These are phyloP conservation scores for Drosophila teissieri DNA, from an alignment of 1,140 invertebrate species.

Conservation along the genomic window DNA sequence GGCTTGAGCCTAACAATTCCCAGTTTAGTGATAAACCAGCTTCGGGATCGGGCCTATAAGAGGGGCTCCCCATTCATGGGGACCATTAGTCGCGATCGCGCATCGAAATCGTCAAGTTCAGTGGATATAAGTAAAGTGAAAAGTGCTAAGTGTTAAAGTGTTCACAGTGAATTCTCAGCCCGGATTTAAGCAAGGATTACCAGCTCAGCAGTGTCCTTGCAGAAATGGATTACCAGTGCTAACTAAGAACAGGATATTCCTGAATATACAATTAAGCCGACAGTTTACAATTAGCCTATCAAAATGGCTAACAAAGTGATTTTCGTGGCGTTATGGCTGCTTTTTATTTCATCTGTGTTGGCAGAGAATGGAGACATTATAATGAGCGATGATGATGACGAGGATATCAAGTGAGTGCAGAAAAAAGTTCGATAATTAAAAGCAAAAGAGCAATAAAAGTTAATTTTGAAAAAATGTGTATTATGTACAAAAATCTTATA, in stretches of 20 bases:
- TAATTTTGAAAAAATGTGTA: too few relatives aligned
- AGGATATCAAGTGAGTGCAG: slow-evolving; percentile 56
- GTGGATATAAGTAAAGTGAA: slow-evolving; percentile 30
- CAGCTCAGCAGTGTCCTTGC: slow-evolving; percentile 5
- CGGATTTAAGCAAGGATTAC: slow-evolving; percentile 4
- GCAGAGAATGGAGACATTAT: slow-evolving; percentile 63
- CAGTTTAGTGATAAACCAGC: slow-evolving; percentile 40
- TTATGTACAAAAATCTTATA: too few relatives aligned
- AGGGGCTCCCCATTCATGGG: slow-evolving; percentile 17
- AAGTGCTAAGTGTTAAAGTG: slow-evolving; percentile 18
- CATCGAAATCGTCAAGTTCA: slow-evolving; percentile 11
- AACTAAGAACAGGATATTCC: slow-evolving; percentile 3
- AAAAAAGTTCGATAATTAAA: background rate
- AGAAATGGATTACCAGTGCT: slow-evolving; percentile 57
- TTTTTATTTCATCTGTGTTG: slow-evolving; percentile 33
- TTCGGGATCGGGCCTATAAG: slow-evolving; percentile 54
- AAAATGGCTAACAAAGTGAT: slow-evolving; percentile 55
- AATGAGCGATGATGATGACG: slow-evolving; percentile 63
- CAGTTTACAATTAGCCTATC: background rate
- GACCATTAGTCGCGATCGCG: slow-evolving; percentile 55
- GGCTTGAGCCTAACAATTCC: slow-evolving; percentile 23
- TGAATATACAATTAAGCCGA: background rate
- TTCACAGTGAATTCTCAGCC: background rate
- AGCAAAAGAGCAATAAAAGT: too few relatives aligned
- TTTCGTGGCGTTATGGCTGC: slow-evolving; percentile 33